These are phyloP conservation scores for Otus sunia DNA, from an alignment of 2,113 vertebrate species.

Conservation along the genomic window DNA sequence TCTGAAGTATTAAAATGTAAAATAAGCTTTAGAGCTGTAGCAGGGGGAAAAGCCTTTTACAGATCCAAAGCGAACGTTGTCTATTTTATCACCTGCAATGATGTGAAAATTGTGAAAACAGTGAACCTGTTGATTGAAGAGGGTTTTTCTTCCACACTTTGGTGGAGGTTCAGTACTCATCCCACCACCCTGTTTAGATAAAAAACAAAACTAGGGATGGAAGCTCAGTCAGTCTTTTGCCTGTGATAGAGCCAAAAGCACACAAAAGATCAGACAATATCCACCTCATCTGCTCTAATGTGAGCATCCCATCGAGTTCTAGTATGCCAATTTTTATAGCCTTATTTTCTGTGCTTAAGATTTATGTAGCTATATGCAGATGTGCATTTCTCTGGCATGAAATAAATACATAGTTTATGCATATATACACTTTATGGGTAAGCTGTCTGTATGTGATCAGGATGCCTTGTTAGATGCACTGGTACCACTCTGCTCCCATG, in stretches of 20 bases:
- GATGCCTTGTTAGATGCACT: neutral
- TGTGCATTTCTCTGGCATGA: neutral
- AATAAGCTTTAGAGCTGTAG: slow-evolving; percentile 31
- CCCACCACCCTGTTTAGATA: neutral
- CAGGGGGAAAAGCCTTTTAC: slow-evolving; percentile 22
- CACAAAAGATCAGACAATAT: slow-evolving; percentile 21
- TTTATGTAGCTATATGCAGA: neutral
- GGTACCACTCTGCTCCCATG: neutral
- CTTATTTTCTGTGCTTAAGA: neutral
- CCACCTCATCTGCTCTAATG: neutral
- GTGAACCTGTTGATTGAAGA: slow-evolving; percentile 44
- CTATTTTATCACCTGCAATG: slow-evolving; percentile 33
- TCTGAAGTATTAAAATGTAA: slow-evolving; percentile 58
- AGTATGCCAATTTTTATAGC: neutral
- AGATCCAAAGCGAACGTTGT: neutral
- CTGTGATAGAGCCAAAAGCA: neutral
- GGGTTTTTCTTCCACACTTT: neutral
- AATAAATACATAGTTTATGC: neutral
- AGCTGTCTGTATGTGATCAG: neutral
- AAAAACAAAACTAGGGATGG: neutral
- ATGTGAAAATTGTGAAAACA: slow-evolving; percentile 26
- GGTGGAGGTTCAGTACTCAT: neutral
- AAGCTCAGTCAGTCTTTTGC: neutral
- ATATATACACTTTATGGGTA: neutral
- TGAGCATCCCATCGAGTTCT: neutral